phyloP scores from a whole-genome alignment of 2,113 vertebrate species.

The Lagopus leucura region DNA sequence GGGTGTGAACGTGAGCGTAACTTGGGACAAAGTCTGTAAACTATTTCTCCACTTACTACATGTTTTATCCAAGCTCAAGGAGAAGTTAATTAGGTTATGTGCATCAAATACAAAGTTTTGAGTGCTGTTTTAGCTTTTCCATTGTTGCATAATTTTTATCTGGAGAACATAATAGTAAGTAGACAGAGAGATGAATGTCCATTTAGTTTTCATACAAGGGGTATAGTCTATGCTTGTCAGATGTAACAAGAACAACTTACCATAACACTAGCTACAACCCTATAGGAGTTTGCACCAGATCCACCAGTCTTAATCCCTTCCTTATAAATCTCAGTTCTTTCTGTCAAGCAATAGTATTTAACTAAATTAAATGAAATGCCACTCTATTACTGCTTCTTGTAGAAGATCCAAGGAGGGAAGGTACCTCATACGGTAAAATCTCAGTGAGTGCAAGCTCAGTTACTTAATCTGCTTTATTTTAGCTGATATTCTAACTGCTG shows the following conservation, averaged over 20 bases:
- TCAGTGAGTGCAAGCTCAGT: fast-evolving
- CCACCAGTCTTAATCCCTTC: constrained; percentile 64
- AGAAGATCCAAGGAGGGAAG: not conserved
- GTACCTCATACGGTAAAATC: not conserved
- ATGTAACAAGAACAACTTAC: constrained; percentile 70
- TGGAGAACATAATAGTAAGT: constrained; percentile 6
- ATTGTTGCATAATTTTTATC: constrained; percentile 11
- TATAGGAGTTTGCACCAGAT: constrained; percentile 52
- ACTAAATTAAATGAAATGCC: constrained; percentile 70
- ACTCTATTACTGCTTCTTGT: constrained; percentile 34
- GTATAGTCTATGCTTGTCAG: constrained; percentile 46
- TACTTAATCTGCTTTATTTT: not conserved
- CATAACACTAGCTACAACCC: constrained; percentile 65
- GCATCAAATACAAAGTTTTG: not conserved
- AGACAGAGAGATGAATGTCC: not conserved
- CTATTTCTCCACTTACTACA: constrained; percentile 15
- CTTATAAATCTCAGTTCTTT: constrained; percentile 65
- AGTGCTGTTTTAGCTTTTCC: not conserved
- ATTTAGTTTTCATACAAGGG: not conserved
- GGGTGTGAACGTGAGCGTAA: not conserved
- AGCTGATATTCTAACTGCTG: not conserved
- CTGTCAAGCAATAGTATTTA: constrained; percentile 67
- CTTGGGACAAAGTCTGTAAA: constrained; percentile 9
- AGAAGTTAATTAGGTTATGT: constrained; percentile 42
- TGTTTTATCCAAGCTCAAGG: not conserved